Base-by-base conservation (phyloP, 1,140 invertebrate genomes). In the Teleogryllus occipitalis region DNA sequence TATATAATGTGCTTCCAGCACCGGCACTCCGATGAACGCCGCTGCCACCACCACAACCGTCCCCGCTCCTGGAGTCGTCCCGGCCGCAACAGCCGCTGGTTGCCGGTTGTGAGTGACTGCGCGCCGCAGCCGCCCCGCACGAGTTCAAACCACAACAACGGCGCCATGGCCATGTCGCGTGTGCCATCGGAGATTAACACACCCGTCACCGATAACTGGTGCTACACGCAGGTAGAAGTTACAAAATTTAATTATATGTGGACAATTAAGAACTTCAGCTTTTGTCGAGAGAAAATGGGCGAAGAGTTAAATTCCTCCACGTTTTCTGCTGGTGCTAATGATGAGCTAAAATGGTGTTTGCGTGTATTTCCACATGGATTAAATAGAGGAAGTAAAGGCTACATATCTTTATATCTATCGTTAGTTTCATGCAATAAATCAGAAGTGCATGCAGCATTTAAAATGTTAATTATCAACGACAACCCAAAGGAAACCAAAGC, bases 261-360 rank as follows among this genome's bases (percentile, higher is more conserved):
- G 98, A 99, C 98, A 85, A 99, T 99, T 90, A 99, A 99, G 88
- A 99, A 99, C 91, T 99, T 99, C 89, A 98, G 97, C 90, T 99
- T 99, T 89, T 98, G 96, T 88, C 93, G 96, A 82, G 97, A 99
- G 89, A 98, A 99, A 90, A 99, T 99, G 97, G 97, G 98, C 82
- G 98, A 99, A 90, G 98, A 99, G 81, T 91, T 99, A 84, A 99
- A 99, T 90, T 98, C 97, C 87, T 99, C 97, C 82, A 99, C 97
- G 82, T 99, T 99, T 89, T 99, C 97, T 79, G 98, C 98, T 78
- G 97, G 97, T 86, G 95, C 96, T 85, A 99, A 98, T 90, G 98
- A 99, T 87, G 99, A 99, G 92, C 90, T 99, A 83, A 99, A 99
- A 92, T 99, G 98, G 95, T 99, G 97, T 93, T 91, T 99, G 85